phyloP scores from a whole-genome alignment of 2,888 invertebrate genomes.

The Dryobotodes eremita region DNA sequence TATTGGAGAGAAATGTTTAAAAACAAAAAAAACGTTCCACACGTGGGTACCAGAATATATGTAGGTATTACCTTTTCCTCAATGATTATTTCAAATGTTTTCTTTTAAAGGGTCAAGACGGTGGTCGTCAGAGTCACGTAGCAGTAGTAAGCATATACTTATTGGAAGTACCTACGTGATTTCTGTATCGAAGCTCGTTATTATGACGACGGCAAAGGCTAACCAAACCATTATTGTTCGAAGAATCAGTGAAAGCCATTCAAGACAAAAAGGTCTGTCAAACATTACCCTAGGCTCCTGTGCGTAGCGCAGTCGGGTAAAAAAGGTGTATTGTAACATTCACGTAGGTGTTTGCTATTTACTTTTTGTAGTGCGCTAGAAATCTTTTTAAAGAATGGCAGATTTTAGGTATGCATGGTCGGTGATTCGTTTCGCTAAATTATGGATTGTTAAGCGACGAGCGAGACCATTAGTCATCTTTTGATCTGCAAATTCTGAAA shows the following conservation, averaged over 20 bases:
- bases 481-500: not conserved
- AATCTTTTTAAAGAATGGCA: not conserved
- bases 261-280: constrained; percentile 3
- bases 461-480: constrained; percentile 18
- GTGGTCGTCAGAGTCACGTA: constrained; percentile 30
- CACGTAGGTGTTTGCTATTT: constrained; percentile 3
- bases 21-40: too few species aligned
- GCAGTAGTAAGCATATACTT: constrained; percentile 9
- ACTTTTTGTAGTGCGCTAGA: not conserved
- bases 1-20: not conserved
- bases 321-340: constrained; percentile 24
- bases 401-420: not conserved
- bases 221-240: constrained; percentile 30
- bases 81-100: constrained; percentile 20
- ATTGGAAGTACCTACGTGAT: constrained; percentile 45
- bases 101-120: constrained; percentile 1
- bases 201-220: constrained; percentile 21
- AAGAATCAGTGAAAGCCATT: constrained; percentile 48
- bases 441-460: constrained; percentile 2
- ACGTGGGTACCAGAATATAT: not conserved
- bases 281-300: too few species aligned
- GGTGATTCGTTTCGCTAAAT: constrained; percentile 26
- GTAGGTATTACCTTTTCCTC: not conserved
- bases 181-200: constrained; percentile 31
- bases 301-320: not conserved